Evolutionary conservation across 2,113 vertebrate genomes (phyloP), one percentile per base, ranked within the genome.

Genomic region (Cyprinodon brontotheroides): DNA sequence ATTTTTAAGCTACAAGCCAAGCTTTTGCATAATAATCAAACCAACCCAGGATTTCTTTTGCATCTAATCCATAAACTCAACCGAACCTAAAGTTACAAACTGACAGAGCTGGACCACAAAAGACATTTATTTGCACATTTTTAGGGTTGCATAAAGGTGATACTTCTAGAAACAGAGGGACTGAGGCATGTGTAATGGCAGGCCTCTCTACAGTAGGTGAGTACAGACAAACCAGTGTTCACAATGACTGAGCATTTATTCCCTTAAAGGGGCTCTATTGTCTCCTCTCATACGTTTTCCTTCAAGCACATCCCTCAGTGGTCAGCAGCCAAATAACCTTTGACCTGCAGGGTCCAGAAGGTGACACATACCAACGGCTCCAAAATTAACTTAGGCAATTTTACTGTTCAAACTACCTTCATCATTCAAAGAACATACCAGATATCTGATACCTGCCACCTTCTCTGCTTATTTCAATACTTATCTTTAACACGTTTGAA

Each of bases 221-320:
- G 86, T 86, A 94, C 92, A 93, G 90, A 85, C 68, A 57, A 85
- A 74, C 72, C 81, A 89, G 86, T 93, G 91, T 94, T 92, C 81
- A 90, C 75, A 57, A 83, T 93, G 93, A 93, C 91, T 81, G 70
- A 77, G 93, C 90, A 63, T 41, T 90, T 84, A 74, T 81, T 89
- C 80, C 61, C 57, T 82, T 74, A 88, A 78, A 83, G 82, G 82
- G 83, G 74, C 72, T 72, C 85, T 66, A 70, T 80, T 85, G 89
- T 92, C 75, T 85, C 62, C 81, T 77, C 83, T 82, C 78, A 85
- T 74, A 75, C 38, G 12, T 0, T 48, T 76, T 66, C 74, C 66
- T 78, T 87, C 78, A 82, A 86, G 86, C 43, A 39, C 85, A 80
- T 83, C 86, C 88, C 80, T 89, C 75, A 83, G 72, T 87, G 84